Evolutionary conservation across 1,140 invertebrate species (phyloP).

Genomic region (Drosophila serrata): DNA sequence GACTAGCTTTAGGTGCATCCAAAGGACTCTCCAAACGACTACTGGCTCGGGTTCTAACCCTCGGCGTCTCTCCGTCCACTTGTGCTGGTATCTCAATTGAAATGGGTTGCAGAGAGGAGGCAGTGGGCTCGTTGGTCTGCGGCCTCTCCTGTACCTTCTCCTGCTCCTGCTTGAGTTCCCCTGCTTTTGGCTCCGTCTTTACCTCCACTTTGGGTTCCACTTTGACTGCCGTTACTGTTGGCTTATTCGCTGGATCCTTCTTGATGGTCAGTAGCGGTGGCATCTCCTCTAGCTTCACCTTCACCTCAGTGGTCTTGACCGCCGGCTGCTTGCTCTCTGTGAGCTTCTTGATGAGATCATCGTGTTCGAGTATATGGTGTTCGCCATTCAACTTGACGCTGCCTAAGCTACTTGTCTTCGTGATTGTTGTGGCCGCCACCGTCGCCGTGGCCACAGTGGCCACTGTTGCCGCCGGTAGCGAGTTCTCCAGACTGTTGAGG

Average conservation of each 20-base stretch:
- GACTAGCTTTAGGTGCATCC: conserved; percentile 88
- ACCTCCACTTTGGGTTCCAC: conserved; percentile 40
- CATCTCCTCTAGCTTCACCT: conserved; percentile 61
- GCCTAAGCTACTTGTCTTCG: conserved; percentile 28
- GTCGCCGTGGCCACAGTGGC: conserved; percentile 9
- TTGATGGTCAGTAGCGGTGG: conserved; percentile 39
- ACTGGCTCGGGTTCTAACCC: conserved; percentile 89
- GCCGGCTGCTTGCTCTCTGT: conserved; percentile 54
- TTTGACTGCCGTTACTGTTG: not conserved
- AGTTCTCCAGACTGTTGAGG: conserved; percentile 31
- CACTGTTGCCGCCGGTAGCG: conserved; percentile 24
- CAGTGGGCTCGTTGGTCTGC: conserved; percentile 22
- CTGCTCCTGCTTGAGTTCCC: conserved; percentile 23
- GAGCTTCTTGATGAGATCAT: conserved; percentile 82
- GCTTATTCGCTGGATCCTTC: conserved; percentile 40
- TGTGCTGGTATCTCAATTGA: conserved; percentile 82
- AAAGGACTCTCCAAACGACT: conserved; percentile 90
- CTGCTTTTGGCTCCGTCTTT: conserved; percentile 29
- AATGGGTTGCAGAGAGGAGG: conserved; percentile 63
- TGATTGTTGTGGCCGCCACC: conserved; percentile 13
- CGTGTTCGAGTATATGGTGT: conserved; percentile 74
- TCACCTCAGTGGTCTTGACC: conserved; percentile 31
- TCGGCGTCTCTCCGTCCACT: conserved; percentile 62
- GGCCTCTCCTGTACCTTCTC: conserved; percentile 38
- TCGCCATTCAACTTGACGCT: conserved; percentile 70